Percentiles rank a stretch among this genome's conserved stretches.
phyloP scores from a whole-genome alignment of 2,797 vertebrate species.

The Platyrinchus mystaceus region DNA sequence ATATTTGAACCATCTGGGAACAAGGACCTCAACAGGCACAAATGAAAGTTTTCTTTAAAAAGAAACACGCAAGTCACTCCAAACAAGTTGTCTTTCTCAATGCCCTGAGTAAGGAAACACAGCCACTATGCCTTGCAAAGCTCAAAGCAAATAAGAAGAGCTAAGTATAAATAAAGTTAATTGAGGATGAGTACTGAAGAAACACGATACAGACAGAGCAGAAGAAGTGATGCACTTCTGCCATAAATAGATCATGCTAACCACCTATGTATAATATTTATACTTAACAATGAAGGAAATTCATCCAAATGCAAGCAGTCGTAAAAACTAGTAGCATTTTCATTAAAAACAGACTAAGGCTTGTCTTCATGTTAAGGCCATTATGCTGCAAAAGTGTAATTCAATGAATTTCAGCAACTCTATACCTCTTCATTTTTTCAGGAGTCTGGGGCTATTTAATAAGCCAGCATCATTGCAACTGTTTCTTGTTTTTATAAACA shows the following conservation, averaged over 20 bases:
- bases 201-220: background rate
- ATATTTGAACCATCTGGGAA: slow-evolving; percentile 19
- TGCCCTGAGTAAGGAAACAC: background rate
- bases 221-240: background rate
- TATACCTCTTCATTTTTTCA: background rate
- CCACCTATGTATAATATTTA: background rate
- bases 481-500: background rate
- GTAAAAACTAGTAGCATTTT: slow-evolving; percentile 15
- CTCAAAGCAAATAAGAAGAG: background rate
- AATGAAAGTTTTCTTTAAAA: background rate
- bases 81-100: background rate
- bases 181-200: background rate
- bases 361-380: background rate
- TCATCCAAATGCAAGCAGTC: background rate
- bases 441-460: background rate
- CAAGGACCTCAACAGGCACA: background rate
- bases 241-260: background rate
- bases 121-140: background rate
- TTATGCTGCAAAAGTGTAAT: background rate
- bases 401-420: slow-evolving; percentile 11
- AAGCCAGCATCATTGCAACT: background rate
- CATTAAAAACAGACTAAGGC: slow-evolving; percentile 13
- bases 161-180: background rate
- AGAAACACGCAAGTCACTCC: background rate
- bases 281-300: background rate